Conservation (phyloP, 2,797 vertebrate genomes). For the Clarias pachynema region DNA sequence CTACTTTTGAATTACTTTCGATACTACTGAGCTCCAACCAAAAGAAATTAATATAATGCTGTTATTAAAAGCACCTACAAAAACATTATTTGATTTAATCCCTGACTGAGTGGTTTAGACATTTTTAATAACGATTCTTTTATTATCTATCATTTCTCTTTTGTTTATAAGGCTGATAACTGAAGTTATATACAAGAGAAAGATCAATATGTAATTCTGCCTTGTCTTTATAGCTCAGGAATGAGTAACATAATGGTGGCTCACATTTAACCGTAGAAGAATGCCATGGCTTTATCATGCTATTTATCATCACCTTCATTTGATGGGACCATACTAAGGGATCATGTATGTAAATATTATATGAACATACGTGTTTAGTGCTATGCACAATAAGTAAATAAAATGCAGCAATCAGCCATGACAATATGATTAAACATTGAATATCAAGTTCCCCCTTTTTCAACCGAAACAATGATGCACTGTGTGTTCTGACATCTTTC, state of each 20-base stretch:
- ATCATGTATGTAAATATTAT: slow-evolving; percentile 2
- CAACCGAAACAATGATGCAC: too few relatives aligned
- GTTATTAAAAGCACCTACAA: neutral
- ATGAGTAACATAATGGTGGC: slow-evolving; percentile 7
- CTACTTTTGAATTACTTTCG: too few relatives aligned
- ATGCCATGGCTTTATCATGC: neutral
- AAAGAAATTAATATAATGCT: neutral
- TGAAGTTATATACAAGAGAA: slow-evolving; percentile 18
- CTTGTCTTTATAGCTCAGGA: slow-evolving; percentile 26
- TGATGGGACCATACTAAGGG: slow-evolving; percentile 2
- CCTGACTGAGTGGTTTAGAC: neutral
- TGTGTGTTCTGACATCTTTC: too few relatives aligned
- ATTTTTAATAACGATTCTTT: slow-evolving; percentile 7
- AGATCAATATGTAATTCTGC: slow-evolving; percentile 47
- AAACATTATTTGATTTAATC: neutral
- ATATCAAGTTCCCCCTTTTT: too few relatives aligned
- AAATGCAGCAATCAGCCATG: too few relatives aligned
- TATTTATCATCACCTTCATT: slow-evolving; percentile 6
- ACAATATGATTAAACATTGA: too few relatives aligned
- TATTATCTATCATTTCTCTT: slow-evolving; percentile 30
- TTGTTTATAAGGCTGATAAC: slow-evolving; percentile 18
- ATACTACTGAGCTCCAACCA: too few relatives aligned
- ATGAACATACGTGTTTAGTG: slow-evolving; percentile 1
- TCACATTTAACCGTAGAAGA: slow-evolving; percentile 5
- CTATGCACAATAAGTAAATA: neutral